A percentile compares a stretch with the other conserved stretches of the same genome.
phyloP scores from a whole-genome alignment of 2,113 vertebrate genomes.

The Corythornis vintsioides region DNA sequence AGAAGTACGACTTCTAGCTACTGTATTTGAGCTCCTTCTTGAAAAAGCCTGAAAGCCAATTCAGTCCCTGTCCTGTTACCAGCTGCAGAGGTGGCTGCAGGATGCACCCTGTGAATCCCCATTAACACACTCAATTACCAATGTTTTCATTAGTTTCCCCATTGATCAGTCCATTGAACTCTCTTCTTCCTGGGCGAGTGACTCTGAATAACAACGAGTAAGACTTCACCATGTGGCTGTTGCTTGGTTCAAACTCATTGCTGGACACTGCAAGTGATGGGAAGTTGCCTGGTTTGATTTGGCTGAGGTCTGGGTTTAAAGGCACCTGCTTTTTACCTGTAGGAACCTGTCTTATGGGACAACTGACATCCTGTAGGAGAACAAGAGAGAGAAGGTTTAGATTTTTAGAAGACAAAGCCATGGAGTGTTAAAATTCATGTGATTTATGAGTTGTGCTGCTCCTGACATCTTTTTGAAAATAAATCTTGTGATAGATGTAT shows the following conservation, averaged over 20 bases:
- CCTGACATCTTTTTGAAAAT: background rate
- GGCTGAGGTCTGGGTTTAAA: conserved; percentile 98
- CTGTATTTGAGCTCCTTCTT: background rate
- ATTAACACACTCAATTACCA: conserved; percentile 75
- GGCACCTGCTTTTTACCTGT: conserved; percentile 99
- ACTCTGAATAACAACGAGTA: conserved; percentile 98
- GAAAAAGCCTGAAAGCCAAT: background rate
- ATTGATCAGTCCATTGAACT: conserved; percentile 88
- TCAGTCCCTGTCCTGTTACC: background rate
- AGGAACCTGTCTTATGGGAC: conserved; percentile 98
- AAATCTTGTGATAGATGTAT: background rate
- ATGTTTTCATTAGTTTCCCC: conserved; percentile 97
- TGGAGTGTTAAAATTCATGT: background rate
- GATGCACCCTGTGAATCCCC: background rate
- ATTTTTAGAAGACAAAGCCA: background rate
- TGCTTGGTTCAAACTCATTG: conserved; percentile 99
- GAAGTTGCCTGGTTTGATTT: conserved; percentile 92
- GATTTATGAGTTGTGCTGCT: background rate
- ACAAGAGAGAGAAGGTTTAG: conserved; percentile 27
- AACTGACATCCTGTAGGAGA: conserved; percentile 93
- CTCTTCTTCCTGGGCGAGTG: conserved; percentile 89
- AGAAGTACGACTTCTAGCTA: background rate
- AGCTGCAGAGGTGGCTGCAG: fast-evolving
- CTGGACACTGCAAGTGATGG: conserved; percentile 96
- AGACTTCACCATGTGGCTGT: conserved; percentile 99